Evolutionary conservation across 1,140 invertebrate species (phyloP), one percentile per base, ranked within the genome.

Genomic region (Dendroctonus ponderosae): DNA sequence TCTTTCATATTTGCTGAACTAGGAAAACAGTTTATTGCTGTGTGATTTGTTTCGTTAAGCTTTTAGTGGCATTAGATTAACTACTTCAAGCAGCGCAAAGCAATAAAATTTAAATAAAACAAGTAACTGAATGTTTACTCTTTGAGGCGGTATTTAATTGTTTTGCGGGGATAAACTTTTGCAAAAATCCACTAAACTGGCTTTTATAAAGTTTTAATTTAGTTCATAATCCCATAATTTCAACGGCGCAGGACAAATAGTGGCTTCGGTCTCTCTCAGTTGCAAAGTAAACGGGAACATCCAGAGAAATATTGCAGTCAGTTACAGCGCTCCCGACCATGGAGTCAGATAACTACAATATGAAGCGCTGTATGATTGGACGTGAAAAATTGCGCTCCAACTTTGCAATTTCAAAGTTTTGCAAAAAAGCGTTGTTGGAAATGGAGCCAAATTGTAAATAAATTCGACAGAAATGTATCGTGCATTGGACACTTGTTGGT

Each of bases 151-250:
- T 63, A 63, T 63, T 63, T 60, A 42, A 60, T 42, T 62, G 49
- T 40, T 51, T 14, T 54, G 42, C 42, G 49, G 26, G 38, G 11
- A 39, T 57, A 65, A 56, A 65, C 37, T 42, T 56, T 54, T 15
- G 42, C 12, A 40, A 57, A 65, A 65, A 56, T 57, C 52, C 52
- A 65, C 49, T 59, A 59, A 12, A 5, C 14, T 15, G 54, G 15
- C 48, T 66, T 66, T 66, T 59, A 66, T 59, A 59, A 66, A 66
- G 63, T 66, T 66, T 66, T 15, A 52, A 59, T 15, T 50, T 9
- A 66, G 63, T 66, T 66, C 54, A 66, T 59, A 66, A 66, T 59
- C 53, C 63, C 54, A 48, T 54, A 46, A 48, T 8, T 14, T 48
- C 56, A 57, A 59, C 44, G 7, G 63, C 63, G 63, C 63, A 66